phyloP scores from a whole-genome alignment of 2,797 vertebrate genomes.

The Danio tinwini region DNA sequence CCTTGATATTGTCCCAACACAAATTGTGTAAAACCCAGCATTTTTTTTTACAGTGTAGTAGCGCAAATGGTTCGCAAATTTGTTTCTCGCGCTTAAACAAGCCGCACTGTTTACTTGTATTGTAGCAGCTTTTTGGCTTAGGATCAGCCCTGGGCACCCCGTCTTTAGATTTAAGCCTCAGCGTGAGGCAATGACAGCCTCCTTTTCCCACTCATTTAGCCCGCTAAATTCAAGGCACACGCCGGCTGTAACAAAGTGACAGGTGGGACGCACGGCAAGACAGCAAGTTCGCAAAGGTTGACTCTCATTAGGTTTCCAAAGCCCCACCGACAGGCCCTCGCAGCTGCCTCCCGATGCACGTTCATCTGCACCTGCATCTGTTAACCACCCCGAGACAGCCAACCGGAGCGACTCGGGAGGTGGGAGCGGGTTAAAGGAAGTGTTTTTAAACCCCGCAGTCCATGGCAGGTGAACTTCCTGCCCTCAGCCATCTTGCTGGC shows the following conservation, averaged over 20 bases:
- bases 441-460: conserved; percentile 80
- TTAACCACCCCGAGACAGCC: conserved; percentile 74
- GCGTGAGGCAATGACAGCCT: conserved; percentile 45
- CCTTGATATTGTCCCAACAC: too few species aligned
- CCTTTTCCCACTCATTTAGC: conserved; percentile 84
- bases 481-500: conserved; percentile 74
- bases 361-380: conserved; percentile 82
- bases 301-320: conserved; percentile 87
- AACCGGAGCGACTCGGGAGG: conserved; percentile 45
- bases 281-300: conserved; percentile 84
- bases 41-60: not conserved
- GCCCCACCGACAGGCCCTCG: conserved; percentile 84
- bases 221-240: conserved; percentile 83
- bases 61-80: not conserved
- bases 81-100: not conserved
- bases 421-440: conserved; percentile 52
- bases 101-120: conserved; percentile 5
- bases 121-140: conserved; percentile 24
- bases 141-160: conserved; percentile 33
- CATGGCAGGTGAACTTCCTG: conserved; percentile 83
- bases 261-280: conserved; percentile 86
- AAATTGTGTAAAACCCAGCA: too few species aligned
- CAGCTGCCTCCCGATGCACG: conserved; percentile 74
- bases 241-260: conserved; percentile 86
- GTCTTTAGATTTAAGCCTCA: conserved; percentile 56